These are phyloP conservation scores for Asarcornis scutulata DNA, from an alignment of 2,113 vertebrate genomes.

Conservation along the genomic window DNA sequence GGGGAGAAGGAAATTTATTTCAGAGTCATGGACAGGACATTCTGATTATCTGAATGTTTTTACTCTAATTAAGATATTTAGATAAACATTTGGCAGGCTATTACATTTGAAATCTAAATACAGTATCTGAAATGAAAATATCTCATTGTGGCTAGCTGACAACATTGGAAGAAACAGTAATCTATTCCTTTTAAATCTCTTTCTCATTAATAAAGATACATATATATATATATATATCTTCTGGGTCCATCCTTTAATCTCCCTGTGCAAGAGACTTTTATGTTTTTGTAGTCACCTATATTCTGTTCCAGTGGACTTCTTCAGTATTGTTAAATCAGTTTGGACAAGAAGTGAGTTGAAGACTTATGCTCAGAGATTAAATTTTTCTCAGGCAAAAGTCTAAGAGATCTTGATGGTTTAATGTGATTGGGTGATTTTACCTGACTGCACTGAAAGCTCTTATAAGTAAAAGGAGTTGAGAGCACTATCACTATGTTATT, in stretches of 20 bases:
- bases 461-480: not conserved
- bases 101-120: not conserved
- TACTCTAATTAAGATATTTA: not conserved
- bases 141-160: not conserved
- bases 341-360: not conserved
- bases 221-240: not conserved
- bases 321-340: not conserved
- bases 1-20: not conserved
- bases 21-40: not conserved
- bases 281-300: not conserved
- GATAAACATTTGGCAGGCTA: not conserved
- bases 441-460: not conserved
- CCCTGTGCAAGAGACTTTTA: not conserved
- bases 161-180: not conserved
- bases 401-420: not conserved
- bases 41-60: not conserved
- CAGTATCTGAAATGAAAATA: constrained; percentile 5
- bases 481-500: not conserved
- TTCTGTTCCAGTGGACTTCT: not conserved
- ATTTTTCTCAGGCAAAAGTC: not conserved
- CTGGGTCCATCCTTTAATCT: not conserved
- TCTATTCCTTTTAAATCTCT: not conserved
- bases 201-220: not conserved
- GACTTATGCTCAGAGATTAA: not conserved
- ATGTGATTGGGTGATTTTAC: not conserved